Conservation (phyloP, 2,113 vertebrate genomes). For the Motacilla alba region DNA sequence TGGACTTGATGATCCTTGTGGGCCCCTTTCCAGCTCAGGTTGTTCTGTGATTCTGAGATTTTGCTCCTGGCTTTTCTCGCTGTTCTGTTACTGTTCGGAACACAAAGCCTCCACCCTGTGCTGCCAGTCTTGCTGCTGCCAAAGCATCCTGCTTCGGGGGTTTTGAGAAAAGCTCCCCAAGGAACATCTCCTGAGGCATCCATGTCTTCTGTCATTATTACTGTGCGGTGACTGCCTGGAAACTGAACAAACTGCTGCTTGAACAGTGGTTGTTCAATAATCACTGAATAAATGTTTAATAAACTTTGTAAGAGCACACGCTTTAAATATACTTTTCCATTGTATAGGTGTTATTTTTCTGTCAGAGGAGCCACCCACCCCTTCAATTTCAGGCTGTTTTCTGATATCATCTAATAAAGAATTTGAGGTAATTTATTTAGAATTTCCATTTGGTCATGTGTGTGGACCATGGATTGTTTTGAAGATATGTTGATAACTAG, state of each 20-base stretch:
- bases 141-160: not conserved
- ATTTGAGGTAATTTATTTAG: not conserved
- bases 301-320: not conserved
- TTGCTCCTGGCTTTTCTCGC: not conserved
- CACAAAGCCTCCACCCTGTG: not conserved
- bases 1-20: too few species aligned
- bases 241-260: not conserved
- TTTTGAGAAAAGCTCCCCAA: not conserved
- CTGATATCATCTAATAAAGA: not conserved
- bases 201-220: not conserved
- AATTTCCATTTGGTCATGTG: not conserved
- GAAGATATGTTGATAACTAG: not conserved
- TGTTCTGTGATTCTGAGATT: not conserved
- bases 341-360: not conserved
- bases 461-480: not conserved
- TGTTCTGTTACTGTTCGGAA: not conserved
- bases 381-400: not conserved
- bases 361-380: not conserved
- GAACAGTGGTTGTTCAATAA: not conserved
- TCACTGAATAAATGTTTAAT: not conserved
- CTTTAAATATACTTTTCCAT: not conserved
- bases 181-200: not conserved
- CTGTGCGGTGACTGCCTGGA: not conserved
- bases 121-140: not conserved
- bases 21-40: not conserved